Evolutionary conservation across 2,113 vertebrate genomes (phyloP).

Genomic region (Tetrao urogallus): DNA sequence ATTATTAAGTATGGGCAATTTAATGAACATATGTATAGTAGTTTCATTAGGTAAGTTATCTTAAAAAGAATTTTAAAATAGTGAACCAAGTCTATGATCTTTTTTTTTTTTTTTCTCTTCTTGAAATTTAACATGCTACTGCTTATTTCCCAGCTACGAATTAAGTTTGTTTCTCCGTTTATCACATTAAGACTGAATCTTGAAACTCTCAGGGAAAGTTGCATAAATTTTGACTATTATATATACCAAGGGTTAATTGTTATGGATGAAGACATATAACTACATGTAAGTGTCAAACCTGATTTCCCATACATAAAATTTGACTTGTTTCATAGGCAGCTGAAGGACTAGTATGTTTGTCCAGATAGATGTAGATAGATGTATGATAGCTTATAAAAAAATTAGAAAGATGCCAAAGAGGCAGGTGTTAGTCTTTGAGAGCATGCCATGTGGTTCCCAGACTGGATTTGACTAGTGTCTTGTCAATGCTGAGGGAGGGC

Average conservation of each 20-base stretch:
- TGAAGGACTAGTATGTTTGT: background rate
- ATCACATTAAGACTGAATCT: background rate
- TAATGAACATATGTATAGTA: background rate
- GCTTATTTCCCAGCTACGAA: background rate
- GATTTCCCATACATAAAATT: background rate
- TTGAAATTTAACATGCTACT: background rate
- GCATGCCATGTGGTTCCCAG: background rate
- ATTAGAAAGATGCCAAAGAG: background rate
- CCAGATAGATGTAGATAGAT: background rate
- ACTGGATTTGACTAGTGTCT: background rate
- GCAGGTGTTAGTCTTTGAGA: background rate
- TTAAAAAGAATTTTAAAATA: background rate
- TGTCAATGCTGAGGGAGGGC: background rate
- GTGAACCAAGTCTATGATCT: rapidly evolving
- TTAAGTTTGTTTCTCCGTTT: background rate
- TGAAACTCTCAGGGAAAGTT: background rate
- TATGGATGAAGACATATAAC: background rate
- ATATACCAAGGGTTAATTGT: background rate
- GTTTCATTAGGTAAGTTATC: background rate
- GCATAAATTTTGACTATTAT: background rate
- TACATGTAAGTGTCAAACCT: background rate
- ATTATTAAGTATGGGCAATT: background rate
- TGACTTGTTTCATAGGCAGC: background rate
- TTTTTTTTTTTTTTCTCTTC: background rate
- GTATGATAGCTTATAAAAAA: background rate